Percentiles rank a stretch among this genome's conserved stretches.
Conservation (phyloP, 2,797 vertebrate genomes). For the Lithobates sylvaticus region DNA sequence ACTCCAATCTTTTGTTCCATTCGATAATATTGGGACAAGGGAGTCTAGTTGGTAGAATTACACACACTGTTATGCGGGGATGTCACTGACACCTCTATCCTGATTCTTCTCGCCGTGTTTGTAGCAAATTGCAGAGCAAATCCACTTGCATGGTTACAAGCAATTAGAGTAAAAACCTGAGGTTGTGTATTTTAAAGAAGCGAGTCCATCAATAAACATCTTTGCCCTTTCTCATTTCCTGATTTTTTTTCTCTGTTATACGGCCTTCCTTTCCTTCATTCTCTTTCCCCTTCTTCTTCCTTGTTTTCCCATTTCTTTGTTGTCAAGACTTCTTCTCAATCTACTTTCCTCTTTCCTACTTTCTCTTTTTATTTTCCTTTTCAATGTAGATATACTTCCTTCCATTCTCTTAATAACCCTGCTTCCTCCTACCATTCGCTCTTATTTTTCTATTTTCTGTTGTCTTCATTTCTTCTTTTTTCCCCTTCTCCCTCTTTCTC, state of each 20-base stretch:
- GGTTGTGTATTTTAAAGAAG: neutral
- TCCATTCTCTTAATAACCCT: too few species aligned
- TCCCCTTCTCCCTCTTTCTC: too few species aligned
- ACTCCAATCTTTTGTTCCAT: conserved; percentile 29
- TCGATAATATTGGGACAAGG: conserved; percentile 5
- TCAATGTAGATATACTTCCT: too few species aligned
- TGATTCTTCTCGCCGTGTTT: conserved; percentile 4
- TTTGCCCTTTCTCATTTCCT: neutral
- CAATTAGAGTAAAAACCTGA: conserved; percentile 7
- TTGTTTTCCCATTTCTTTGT: neutral
- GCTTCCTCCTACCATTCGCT: too few species aligned
- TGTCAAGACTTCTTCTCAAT: neutral
- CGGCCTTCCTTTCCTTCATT: neutral
- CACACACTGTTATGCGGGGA: conserved; percentile 1
- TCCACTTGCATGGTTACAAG: neutral
- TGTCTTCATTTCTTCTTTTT: neutral
- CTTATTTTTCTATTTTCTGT: neutral
- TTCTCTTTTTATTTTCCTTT: too few species aligned
- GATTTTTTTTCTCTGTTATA: neutral
- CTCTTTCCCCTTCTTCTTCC: neutral
- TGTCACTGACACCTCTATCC: conserved; percentile 28
- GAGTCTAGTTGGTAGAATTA: neutral
- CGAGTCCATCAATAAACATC: neutral
- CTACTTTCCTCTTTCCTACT: too few species aligned
- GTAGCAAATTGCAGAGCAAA: neutral